phyloP scores from a whole-genome alignment of 1,140 invertebrate genomes.

The Paramacrobiotus metropolitanus region DNA sequence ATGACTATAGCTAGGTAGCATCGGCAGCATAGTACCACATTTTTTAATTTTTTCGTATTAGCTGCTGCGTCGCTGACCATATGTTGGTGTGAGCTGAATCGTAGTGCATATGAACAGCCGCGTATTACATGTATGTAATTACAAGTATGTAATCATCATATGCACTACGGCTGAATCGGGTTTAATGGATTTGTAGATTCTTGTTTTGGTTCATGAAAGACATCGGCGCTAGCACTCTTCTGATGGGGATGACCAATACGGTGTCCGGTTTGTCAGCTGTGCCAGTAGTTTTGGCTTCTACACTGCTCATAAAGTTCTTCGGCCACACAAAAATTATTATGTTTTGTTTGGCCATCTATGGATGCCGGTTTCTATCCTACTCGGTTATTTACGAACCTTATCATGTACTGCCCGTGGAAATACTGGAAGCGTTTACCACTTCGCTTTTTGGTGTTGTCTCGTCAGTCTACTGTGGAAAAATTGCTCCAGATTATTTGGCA shows the following conservation, averaged over 20 bases:
- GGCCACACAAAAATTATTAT: slow-evolving; percentile 61
- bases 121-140: too few species aligned
- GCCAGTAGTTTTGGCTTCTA: slow-evolving; percentile 46
- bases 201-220: slow-evolving; percentile 62
- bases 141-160: too few species aligned
- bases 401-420: slow-evolving; percentile 51
- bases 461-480: slow-evolving; percentile 49
- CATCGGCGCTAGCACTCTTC: slow-evolving; percentile 43
- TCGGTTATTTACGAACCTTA: slow-evolving; percentile 55
- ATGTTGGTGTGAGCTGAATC: too few species aligned
- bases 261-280: slow-evolving; percentile 50
- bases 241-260: slow-evolving; percentile 60
- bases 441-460: slow-evolving; percentile 54
- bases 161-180: too few species aligned
- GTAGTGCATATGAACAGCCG: too few species aligned
- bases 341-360: slow-evolving; percentile 48
- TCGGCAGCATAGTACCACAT: too few species aligned
- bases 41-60: too few species aligned
- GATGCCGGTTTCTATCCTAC: slow-evolving; percentile 48
- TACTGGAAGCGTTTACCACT: slow-evolving; percentile 52
- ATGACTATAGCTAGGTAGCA: too few species aligned
- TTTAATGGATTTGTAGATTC: slow-evolving; percentile 34
- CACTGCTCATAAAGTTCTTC: slow-evolving; percentile 46
- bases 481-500: slow-evolving; percentile 43
- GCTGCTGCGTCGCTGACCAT: too few species aligned